phyloP scores from a whole-genome alignment of 2,113 vertebrate species.

The Proterorhinus semilunaris region DNA sequence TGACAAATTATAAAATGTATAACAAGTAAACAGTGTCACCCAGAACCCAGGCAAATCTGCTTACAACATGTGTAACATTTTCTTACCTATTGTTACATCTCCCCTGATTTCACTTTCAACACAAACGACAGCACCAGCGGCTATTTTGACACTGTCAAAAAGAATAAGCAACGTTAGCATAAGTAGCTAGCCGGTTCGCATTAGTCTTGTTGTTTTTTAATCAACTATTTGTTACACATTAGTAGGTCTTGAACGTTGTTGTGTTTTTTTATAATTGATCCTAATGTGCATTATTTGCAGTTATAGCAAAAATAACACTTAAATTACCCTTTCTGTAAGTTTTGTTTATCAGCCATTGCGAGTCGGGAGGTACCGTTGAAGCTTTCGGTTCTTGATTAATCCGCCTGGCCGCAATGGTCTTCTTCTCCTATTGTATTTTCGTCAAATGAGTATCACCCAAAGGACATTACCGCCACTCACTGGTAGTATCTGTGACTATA shows the following conservation, averaged over 20 bases:
- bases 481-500: no score
- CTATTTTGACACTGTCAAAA: slow-evolving; percentile 89
- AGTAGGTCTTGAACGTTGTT: background rate
- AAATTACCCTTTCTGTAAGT: slow-evolving; percentile 62
- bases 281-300: accelerated
- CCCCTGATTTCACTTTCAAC: slow-evolving; percentile 97
- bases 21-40: no score
- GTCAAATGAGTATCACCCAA: background rate
- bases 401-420: slow-evolving; percentile 20
- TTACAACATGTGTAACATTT: no score
- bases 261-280: accelerated
- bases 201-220: background rate
- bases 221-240: background rate
- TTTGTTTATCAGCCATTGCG: slow-evolving; percentile 70
- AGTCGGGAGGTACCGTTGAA: slow-evolving; percentile 5
- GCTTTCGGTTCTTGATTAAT: slow-evolving; percentile 54
- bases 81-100: slow-evolving; percentile 94
- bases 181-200: slow-evolving; percentile 24
- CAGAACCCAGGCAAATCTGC: no score
- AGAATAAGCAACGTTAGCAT: slow-evolving; percentile 18
- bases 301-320: accelerated
- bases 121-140: slow-evolving; percentile 93
- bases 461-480: background rate
- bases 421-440: background rate
- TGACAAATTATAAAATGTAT: no score